Percentiles rank a stretch among this genome's conserved stretches.
These are phyloP conservation scores for Encarsia formosa DNA, from an alignment of 2,888 invertebrate genomes.

Conservation along the genomic window DNA sequence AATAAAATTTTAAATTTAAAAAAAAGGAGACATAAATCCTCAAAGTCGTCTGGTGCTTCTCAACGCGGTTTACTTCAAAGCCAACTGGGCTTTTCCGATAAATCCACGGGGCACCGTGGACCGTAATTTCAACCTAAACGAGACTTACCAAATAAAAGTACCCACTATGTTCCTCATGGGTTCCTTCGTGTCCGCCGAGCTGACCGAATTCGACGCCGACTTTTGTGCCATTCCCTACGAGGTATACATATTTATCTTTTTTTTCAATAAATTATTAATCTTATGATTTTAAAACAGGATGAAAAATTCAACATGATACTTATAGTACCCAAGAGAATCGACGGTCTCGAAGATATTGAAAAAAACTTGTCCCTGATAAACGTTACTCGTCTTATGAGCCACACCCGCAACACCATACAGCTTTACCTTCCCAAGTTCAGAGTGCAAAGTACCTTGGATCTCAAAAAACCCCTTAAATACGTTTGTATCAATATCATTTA, in stretches of 20 bases:
- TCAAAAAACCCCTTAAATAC: slow-evolving; percentile 16
- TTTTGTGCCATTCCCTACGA: slow-evolving; percentile 71
- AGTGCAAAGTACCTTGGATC: slow-evolving; percentile 23
- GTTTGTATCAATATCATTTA: slow-evolving; percentile 4
- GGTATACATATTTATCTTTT: slow-evolving; percentile 41
- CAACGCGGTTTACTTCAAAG: slow-evolving; percentile 86
- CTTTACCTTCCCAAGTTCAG: slow-evolving; percentile 36
- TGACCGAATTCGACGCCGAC: slow-evolving; percentile 57
- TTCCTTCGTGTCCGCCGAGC: slow-evolving; percentile 52
- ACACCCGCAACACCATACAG: slow-evolving; percentile 33
- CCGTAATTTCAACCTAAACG: slow-evolving; percentile 62
- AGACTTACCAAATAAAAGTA: slow-evolving; percentile 56
- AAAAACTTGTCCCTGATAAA: slow-evolving; percentile 26
- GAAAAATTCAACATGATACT: slow-evolving; percentile 64
- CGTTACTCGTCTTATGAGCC: slow-evolving; percentile 32
- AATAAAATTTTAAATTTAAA: slow-evolving; percentile 9
- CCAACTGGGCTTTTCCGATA: slow-evolving; percentile 70
- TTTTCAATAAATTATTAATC: too few species aligned
- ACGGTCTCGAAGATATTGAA: slow-evolving; percentile 51
- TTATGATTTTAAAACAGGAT: too few species aligned
- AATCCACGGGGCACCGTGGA: slow-evolving; percentile 56
- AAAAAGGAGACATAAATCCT: slow-evolving; percentile 54
- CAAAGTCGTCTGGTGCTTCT: slow-evolving; percentile 69
- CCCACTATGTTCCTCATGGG: slow-evolving; percentile 68
- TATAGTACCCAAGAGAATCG: slow-evolving; percentile 64